Base-by-base conservation (phyloP, 2,797 vertebrate genomes). In the Nannoperca obscura region DNA sequence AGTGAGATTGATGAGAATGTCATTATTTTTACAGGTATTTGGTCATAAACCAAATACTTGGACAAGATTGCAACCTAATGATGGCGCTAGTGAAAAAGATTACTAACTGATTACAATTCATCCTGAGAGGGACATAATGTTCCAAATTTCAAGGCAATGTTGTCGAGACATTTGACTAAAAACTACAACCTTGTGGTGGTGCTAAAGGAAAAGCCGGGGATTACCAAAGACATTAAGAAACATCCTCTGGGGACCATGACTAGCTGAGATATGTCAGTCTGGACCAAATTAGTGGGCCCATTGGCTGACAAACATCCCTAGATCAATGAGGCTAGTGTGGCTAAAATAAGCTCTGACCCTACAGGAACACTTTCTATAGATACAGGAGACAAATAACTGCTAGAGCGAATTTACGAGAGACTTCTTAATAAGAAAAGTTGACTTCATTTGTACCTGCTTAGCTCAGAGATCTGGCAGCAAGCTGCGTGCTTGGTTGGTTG, bases 381-480 rank as follows among this genome's bases (percentile, higher is more conserved):
- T 27, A 27, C 24, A 17, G 12, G 30, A 32, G 12, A n/a, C n/a
- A 24, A 40, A 47, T 20, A 63, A n/a, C 7, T 14, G 7, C 30
- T 34, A 34, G 2, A 22, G 2, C n/a, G 32, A 9, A 47, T 49
- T 64, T 12, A n/a, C n/a, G n/a, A n/a, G n/a, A n/a, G 57, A 60
- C 76, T 24, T 64, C 76, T 75, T 52, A 62, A 30, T 36, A 24
- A 76, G 46, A 77, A 50, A 64, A 22, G 15, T 14, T 70, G 64
- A 77, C 68, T 68, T 64, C 1, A 40, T 74, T 77, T 80, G 63
- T 57, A 47, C 76, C 74, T 80, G 55, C 49, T 88, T 69, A 71
- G 76, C 68, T 84, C 63, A 62, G 60, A 72, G 34, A 65, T 59
- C 79, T 86, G 80, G 71, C 82, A 55, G 47, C 32, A 5, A 14